phyloP scores from a whole-genome alignment of 2,888 invertebrate genomes.

The Criorhina ranunculi region DNA sequence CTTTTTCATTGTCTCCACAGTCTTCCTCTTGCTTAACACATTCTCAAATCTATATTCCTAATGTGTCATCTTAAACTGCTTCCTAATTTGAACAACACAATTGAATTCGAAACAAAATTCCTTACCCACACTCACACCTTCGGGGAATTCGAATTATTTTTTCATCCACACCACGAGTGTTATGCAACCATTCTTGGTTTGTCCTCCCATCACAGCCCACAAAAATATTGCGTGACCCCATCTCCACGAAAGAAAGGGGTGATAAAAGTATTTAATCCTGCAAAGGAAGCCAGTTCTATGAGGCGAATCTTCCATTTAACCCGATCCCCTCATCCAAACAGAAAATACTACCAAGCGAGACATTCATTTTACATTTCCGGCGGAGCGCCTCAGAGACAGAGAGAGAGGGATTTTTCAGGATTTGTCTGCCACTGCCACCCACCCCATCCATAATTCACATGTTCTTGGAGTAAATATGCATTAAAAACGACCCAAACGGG shows the following conservation, averaged over 20 bases:
- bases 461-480: constrained; percentile 73
- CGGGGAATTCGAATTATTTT: not conserved
- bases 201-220: too few species aligned
- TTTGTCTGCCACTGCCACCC: too few species aligned
- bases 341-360: constrained; percentile 59
- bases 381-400: not conserved
- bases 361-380: constrained; percentile 62
- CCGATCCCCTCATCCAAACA: constrained; percentile 43
- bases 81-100: constrained; percentile 27
- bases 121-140: not conserved
- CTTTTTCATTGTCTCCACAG: too few species aligned
- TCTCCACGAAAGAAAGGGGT: constrained; percentile 8
- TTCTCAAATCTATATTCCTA: constrained; percentile 2
- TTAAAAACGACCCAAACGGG: constrained; percentile 43
- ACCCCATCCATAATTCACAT: constrained; percentile 67
- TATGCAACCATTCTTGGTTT: constrained; percentile 1
- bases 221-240: not conserved
- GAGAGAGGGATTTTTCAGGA: too few species aligned
- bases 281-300: not conserved
- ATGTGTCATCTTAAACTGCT: constrained; percentile 16
- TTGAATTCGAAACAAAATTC: constrained; percentile 4
- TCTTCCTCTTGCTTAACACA: too few species aligned
- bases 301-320: constrained; percentile 27
- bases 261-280: constrained; percentile 5
- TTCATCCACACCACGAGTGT: not conserved